These are phyloP conservation scores for Ianthella basta DNA, from an alignment of 37 sponge, comb jelly and placozoan genomes.

Conservation along the genomic window DNA sequence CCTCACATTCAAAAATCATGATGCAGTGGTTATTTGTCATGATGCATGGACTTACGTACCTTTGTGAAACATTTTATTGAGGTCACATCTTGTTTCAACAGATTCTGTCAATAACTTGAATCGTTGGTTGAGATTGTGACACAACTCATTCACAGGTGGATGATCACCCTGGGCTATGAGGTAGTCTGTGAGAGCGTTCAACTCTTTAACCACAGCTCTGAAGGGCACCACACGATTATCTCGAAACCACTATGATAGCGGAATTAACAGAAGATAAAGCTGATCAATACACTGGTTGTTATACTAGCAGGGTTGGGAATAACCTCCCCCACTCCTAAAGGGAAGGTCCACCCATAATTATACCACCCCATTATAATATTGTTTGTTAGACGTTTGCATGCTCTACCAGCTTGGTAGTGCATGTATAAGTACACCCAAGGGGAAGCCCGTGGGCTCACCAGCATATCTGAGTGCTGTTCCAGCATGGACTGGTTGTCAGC, in stretches of 20 bases:
- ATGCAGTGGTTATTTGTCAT: no score
- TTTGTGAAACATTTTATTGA: no score
- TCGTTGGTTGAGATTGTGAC: neutral
- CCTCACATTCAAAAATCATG: no score
- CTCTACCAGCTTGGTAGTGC: no score
- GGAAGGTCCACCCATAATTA: neutral
- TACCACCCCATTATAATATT: no score
- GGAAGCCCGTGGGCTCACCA: constrained; percentile 30
- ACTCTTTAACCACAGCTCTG: neutral
- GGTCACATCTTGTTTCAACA: neutral
- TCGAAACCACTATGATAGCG: neutral
- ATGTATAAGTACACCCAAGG: no score
- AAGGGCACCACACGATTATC: neutral
- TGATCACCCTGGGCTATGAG: neutral
- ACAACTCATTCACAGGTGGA: constrained; percentile 3
- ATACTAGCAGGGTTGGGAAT: no score
- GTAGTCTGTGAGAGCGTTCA: neutral
- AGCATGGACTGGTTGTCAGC: constrained; percentile 66
- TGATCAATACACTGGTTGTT: no score
- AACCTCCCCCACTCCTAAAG: no score
- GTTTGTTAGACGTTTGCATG: no score
- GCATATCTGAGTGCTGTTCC: constrained; percentile 51
- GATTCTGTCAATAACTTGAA: neutral
- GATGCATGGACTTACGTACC: no score
- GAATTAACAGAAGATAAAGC: neutral